Evolutionary conservation across 2,797 vertebrate genomes (phyloP).

Genomic region (Eupleurogrammus muticus): DNA sequence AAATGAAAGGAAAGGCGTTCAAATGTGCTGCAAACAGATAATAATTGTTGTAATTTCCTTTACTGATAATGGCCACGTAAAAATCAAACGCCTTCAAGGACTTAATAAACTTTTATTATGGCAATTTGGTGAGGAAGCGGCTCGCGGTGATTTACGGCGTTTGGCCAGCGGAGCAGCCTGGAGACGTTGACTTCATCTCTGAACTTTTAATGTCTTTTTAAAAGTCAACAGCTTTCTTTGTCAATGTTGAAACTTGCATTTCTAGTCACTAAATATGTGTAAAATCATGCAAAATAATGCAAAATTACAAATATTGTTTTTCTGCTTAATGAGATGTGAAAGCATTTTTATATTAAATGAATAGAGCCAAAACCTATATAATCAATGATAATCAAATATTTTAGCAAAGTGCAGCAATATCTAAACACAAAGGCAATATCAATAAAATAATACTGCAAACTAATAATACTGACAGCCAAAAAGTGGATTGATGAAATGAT

Average conservation of each 20-base stretch:
- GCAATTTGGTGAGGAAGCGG: constrained; percentile 42
- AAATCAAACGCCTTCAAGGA: constrained; percentile 52
- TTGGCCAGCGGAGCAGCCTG: background rate
- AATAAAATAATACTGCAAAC: background rate
- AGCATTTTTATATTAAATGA: background rate
- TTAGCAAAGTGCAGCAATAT: background rate
- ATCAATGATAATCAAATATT: background rate
- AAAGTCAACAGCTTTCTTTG: constrained; percentile 19
- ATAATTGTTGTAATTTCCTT: constrained; percentile 48
- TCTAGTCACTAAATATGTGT: background rate
- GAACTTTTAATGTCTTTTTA: constrained; percentile 40
- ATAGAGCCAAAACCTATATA: background rate
- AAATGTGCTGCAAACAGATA: constrained; percentile 37
- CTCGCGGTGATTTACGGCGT: constrained; percentile 44
- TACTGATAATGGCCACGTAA: constrained; percentile 27
- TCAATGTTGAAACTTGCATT: background rate
- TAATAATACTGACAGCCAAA: background rate
- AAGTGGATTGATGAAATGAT: background rate
- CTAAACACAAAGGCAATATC: background rate
- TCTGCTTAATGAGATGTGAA: no score
- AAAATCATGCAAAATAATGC: background rate
- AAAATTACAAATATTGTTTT: constrained; percentile 3
- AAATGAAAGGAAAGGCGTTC: constrained; percentile 39
- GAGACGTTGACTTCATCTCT: constrained; percentile 28
- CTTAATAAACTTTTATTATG: constrained; percentile 52